Conservation (phyloP, 92 coral and sea anemone species). For the Chrysogorgia sp. region DNA sequence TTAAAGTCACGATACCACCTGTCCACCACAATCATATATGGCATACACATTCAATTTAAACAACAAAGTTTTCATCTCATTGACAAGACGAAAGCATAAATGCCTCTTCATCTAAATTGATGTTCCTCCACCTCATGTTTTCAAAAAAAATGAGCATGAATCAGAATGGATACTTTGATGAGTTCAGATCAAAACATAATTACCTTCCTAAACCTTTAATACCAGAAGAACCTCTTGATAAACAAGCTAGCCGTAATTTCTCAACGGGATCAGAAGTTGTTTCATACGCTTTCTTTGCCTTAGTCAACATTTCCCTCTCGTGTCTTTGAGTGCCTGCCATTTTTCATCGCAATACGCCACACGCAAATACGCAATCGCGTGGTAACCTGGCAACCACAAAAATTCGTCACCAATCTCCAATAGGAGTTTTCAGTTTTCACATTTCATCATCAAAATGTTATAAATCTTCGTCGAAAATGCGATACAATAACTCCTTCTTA, state of each 20-base stretch:
- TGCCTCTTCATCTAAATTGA: no score
- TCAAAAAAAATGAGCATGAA: no score
- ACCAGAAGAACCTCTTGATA: slow-evolving; percentile 82
- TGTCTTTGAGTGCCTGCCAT: slow-evolving; percentile 96
- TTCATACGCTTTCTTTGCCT: slow-evolving; percentile 70
- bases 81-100: no score
- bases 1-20: no score
- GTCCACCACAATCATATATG: no score
- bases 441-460: no score
- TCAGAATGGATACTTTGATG: not conserved
- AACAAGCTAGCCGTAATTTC: slow-evolving; percentile 69
- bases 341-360: slow-evolving; percentile 13
- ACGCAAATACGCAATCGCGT: not conserved
- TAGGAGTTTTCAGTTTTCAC: not conserved
- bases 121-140: no score
- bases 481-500: no score
- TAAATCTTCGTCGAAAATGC: no score
- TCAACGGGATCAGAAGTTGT: slow-evolving; percentile 65
- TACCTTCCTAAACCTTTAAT: slow-evolving; percentile 92
- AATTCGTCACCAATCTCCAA: not conserved
- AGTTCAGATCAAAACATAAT: not conserved
- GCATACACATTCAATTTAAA: no score
- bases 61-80: no score
- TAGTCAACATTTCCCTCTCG: slow-evolving; percentile 79
- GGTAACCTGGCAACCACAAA: slow-evolving; percentile 13